A percentile compares a stretch with the other conserved stretches of the same genome.
Conservation (phyloP, 2,797 vertebrate species). For the Hippopotamyrus pictus region DNA sequence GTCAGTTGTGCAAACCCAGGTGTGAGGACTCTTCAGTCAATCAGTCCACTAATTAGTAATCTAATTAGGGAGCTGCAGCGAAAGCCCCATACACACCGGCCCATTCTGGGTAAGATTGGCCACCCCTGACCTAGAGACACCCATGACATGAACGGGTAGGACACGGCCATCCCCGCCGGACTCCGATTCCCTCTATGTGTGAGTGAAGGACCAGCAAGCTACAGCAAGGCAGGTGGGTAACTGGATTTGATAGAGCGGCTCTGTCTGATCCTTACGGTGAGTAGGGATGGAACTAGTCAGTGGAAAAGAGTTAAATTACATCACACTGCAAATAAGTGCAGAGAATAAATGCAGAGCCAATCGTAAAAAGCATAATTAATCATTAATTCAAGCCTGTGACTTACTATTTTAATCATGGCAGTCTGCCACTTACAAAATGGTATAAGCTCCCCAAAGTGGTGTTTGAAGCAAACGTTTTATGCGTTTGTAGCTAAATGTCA, state of each 20-base stretch:
- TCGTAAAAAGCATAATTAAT: background rate
- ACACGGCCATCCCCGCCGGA: too few relatives aligned
- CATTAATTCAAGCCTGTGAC: background rate
- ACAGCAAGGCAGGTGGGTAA: background rate
- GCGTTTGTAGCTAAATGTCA: background rate
- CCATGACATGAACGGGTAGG: background rate
- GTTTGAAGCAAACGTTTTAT: background rate
- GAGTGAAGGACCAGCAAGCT: background rate
- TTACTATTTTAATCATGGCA: constrained; percentile 3
- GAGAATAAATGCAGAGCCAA: background rate
- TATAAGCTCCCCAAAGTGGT: background rate
- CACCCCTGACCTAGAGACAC: background rate
- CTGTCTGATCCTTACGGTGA: background rate
- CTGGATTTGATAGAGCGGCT: background rate
- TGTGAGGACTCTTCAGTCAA: too few relatives aligned
- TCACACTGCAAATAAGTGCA: background rate
- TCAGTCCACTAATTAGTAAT: too few relatives aligned
- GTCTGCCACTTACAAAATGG: background rate
- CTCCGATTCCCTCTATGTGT: too few relatives aligned
- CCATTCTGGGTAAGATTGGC: too few relatives aligned
- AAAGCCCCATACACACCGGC: too few relatives aligned
- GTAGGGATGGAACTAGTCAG: background rate
- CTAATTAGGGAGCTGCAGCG: too few relatives aligned
- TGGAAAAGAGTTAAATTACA: background rate
- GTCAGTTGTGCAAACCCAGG: too few relatives aligned